Evolutionary conservation across 2,888 invertebrate genomes (phyloP).

Genomic region (Ennomos erosarius): DNA sequence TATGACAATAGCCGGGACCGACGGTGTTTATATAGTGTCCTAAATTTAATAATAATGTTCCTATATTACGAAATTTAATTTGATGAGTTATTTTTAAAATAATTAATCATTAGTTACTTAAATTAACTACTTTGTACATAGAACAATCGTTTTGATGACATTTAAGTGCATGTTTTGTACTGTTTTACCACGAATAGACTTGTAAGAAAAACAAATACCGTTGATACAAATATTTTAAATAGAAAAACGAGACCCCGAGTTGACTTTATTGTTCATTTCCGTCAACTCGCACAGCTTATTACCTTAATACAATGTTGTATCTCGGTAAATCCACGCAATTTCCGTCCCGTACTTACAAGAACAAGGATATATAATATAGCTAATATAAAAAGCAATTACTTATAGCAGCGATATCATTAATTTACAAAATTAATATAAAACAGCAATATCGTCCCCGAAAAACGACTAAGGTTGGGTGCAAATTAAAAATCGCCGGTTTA

Average conservation of each 20-base stretch:
- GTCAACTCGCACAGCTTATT: background rate
- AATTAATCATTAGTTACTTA: no score
- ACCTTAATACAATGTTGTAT: background rate
- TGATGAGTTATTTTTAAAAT: no score
- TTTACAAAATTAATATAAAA: conserved; percentile 21
- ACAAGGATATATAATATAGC: conserved; percentile 15
- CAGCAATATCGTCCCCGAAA: conserved; percentile 11
- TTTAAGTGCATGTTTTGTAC: no score
- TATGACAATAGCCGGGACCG: no score
- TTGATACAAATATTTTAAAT: no score
- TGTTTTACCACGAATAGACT: no score
- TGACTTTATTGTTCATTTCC: conserved; percentile 7
- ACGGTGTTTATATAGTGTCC: no score
- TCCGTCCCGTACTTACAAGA: conserved; percentile 16
- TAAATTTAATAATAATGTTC: no score
- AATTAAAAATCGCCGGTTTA: conserved; percentile 76
- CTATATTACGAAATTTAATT: no score
- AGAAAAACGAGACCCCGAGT: background rate
- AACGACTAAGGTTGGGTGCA: conserved; percentile 36
- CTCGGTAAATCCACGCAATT: conserved; percentile 15
- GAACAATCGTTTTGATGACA: no score
- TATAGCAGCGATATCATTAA: conserved; percentile 11
- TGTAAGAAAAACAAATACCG: no score
- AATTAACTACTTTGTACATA: no score
- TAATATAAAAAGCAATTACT: conserved; percentile 28